Percentiles rank a stretch among this genome's conserved stretches.
Evolutionary conservation across 2,888 invertebrate species (phyloP).

Genomic region (Lepidocyrtoides sp.): DNA sequence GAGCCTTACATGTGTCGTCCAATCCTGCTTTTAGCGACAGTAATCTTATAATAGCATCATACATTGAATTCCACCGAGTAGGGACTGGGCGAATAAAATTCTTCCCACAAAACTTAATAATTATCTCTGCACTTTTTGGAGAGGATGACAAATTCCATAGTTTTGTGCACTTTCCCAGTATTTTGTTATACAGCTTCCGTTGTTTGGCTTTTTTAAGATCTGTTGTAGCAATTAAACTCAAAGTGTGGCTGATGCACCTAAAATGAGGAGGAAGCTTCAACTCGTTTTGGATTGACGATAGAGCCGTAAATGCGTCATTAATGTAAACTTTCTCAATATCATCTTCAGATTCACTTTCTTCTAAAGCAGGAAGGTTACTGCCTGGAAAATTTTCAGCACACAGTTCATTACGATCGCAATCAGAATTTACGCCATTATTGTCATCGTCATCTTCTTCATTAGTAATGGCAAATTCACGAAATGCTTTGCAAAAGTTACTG

Average conservation of each 20-base stretch:
- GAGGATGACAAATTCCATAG: not conserved
- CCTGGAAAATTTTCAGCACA: too few relatives aligned
- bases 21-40: not conserved
- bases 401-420: too few relatives aligned
- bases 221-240: conserved; percentile 1
- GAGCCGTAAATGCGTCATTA: not conserved
- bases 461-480: not conserved
- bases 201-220: not conserved
- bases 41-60: not conserved
- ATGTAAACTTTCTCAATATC: not conserved
- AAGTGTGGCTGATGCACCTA: conserved; percentile 45
- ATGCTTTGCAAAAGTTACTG: conserved; percentile 6
- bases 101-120: not conserved
- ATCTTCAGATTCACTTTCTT: not conserved
- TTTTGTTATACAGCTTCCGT: not conserved
- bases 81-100: not conserved
- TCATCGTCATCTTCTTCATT: not conserved
- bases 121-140: conserved; percentile 1
- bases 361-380: not conserved
- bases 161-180: conserved; percentile 21
- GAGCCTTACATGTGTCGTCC: not conserved
- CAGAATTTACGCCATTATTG: too few relatives aligned
- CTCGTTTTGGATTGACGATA: not conserved
- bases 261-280: conserved; percentile 35
- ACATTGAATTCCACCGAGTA: conserved; percentile 50